Evolutionary conservation across 2,113 vertebrate genomes (phyloP).

Genomic region (Apteryx mantelli): DNA sequence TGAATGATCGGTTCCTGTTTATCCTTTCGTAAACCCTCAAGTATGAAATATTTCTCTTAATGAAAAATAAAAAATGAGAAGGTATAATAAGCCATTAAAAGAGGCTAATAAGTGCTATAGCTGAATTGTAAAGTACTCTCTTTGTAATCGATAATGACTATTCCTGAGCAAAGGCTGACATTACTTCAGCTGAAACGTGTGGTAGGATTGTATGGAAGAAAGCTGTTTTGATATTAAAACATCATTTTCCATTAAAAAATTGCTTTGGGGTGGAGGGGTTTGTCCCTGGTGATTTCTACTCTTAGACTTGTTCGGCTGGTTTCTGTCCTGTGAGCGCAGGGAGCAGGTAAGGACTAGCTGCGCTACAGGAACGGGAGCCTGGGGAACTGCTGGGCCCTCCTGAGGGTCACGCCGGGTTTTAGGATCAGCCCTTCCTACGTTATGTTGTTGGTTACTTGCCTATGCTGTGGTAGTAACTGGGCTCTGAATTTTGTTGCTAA

Average conservation of each 20-base stretch:
- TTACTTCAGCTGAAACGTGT: background rate
- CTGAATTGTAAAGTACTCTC: slow-evolving; percentile 9
- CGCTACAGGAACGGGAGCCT: background rate
- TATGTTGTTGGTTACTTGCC: background rate
- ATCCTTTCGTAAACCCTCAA: slow-evolving; percentile 47
- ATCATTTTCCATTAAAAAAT: background rate
- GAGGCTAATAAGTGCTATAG: background rate
- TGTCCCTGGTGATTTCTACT: background rate
- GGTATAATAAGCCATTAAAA: slow-evolving; percentile 13
- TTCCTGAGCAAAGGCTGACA: slow-evolving; percentile 14
- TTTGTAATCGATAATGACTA: slow-evolving; percentile 1
- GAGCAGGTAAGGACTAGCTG: background rate
- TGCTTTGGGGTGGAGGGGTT: background rate
- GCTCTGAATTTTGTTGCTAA: background rate
- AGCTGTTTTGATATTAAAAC: background rate
- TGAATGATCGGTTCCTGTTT: slow-evolving; percentile 52
- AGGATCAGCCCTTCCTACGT: too few relatives aligned
- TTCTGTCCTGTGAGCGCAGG: background rate
- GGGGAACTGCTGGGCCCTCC: rapidly evolving
- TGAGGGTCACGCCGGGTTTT: background rate
- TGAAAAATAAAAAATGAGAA: slow-evolving; percentile 33
- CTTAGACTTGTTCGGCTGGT: background rate
- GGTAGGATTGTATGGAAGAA: background rate
- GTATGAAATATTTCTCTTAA: slow-evolving; percentile 55
- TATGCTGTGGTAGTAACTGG: background rate